A percentile compares a stretch with the other conserved stretches of the same genome.
These are phyloP conservation scores for Leptobrachium ailaonicum DNA, from an alignment of 2,113 vertebrate species.

Conservation along the genomic window DNA sequence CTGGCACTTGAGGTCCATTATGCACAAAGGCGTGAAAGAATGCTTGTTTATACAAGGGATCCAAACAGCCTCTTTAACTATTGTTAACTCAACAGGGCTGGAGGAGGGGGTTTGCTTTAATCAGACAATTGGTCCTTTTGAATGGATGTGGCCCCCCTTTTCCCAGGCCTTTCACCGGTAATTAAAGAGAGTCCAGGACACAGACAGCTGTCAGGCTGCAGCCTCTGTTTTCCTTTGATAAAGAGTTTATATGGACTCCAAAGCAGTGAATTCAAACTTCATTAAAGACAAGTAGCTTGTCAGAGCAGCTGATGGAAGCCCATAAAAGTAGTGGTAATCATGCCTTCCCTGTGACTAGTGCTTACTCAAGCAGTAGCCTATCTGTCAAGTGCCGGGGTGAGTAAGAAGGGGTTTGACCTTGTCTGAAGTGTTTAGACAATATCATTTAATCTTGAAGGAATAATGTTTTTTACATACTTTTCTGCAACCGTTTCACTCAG, in stretches of 20 bases:
- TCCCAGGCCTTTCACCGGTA: slow-evolving; percentile 65
- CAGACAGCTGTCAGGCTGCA: slow-evolving; percentile 64
- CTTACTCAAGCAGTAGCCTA: not conserved
- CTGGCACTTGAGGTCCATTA: slow-evolving; percentile 46
- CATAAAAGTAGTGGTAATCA: not conserved
- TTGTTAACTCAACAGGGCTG: slow-evolving; percentile 16
- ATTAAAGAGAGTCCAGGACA: slow-evolving; percentile 63
- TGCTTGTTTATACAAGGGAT: slow-evolving; percentile 76
- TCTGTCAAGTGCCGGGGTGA: not conserved
- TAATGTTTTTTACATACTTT: no score
- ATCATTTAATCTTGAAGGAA: no score
- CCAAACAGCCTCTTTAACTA: slow-evolving; percentile 10
- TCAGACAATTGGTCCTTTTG: slow-evolving; percentile 70
- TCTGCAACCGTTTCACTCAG: no score
- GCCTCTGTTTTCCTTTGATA: slow-evolving; percentile 22
- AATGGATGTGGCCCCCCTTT: slow-evolving; percentile 74
- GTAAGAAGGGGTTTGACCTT: not conserved
- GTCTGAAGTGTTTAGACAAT: not conserved
- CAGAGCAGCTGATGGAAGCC: slow-evolving; percentile 13
- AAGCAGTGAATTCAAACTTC: slow-evolving; percentile 43
- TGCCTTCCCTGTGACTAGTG: not conserved
- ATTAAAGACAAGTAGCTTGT: slow-evolving; percentile 29
- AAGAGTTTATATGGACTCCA: slow-evolving; percentile 35
- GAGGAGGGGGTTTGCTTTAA: slow-evolving; percentile 60
- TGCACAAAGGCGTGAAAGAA: slow-evolving; percentile 64